Base-by-base conservation (phyloP, 1,140 invertebrate genomes). In the Tetramorium alpestre region DNA sequence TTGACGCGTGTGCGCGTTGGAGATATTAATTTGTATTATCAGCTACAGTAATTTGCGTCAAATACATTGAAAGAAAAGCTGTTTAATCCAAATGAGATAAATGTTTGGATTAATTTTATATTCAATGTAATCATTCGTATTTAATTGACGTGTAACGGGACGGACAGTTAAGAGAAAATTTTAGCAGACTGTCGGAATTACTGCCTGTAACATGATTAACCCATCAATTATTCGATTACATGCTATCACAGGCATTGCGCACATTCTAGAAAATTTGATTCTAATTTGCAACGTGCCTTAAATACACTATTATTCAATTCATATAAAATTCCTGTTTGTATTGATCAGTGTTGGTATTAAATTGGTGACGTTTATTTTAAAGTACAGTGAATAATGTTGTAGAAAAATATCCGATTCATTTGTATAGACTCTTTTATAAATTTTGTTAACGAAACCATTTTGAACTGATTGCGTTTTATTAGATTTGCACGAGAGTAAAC, bases 261-360 rank as follows among this genome's bases (percentile, higher is more conserved):
- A 60, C 49, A 73, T 75, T 73, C 67, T 84, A 84, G 69, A 75
- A 75, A 73, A 49, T 84, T 84, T 84, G 41, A 60, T 75, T 73
- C 80, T 84, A 84, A 84, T 84, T 84, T 84, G n/a, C 69, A 60
- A 38, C 56, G 25, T n/a, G 41, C 62, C 2, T 18, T 44, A 8
- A n/a, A 47, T 41, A 47, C 1, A 13, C 54, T n/a, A 38, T 73
- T 84, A 84, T 84, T 84, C 75, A 73, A 75, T 73, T 81, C 47
- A 6, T 38, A 13, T 18, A 60, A 62, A 73, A 84, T 7, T 73
- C 65, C 41, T 13, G 41, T 54, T 28, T 73, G 8, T 38, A 60
- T 84, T 49, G 41, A 75, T 72, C 28, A 33, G 25, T 22, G 5
- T 70, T 22, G 8, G 3, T 38, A 47, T 58, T 28, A 82, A 82